Evolutionary conservation across 1,140 invertebrate genomes (phyloP).

Genomic region (Mya arenaria): DNA sequence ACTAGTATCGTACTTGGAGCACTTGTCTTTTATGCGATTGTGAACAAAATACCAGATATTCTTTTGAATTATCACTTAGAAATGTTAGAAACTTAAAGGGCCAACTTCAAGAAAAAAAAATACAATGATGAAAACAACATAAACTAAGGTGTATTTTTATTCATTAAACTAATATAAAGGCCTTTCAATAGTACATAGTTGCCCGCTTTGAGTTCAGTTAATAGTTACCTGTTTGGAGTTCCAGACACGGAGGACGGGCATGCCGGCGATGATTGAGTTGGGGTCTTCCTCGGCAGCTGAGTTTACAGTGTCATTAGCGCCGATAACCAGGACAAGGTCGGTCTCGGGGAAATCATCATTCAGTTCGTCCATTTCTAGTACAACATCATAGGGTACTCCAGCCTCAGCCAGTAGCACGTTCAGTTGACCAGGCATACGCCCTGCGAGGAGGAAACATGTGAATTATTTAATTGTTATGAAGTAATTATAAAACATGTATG

Average conservation of each 20-base stretch:
- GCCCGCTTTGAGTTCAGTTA: too few relatives aligned
- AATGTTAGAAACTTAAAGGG: neutral
- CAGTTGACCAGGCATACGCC: conserved; percentile 94
- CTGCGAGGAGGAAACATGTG: conserved; percentile 79
- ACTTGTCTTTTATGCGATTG: neutral
- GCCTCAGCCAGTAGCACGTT: conserved; percentile 96
- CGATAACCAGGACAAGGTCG: conserved; percentile 93
- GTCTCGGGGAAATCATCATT: conserved; percentile 93
- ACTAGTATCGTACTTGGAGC: neutral
- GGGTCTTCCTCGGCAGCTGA: conserved; percentile 95
- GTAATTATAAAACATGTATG: too few relatives aligned
- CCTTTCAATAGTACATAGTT: too few relatives aligned
- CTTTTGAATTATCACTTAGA: neutral
- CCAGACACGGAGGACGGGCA: neutral
- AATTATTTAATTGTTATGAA: too few relatives aligned
- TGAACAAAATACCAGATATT: neutral
- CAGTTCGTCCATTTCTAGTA: conserved; percentile 96
- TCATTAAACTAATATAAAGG: too few relatives aligned
- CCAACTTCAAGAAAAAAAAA: neutral
- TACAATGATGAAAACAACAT: neutral
- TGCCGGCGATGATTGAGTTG: conserved; percentile 84
- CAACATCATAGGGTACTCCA: conserved; percentile 94
- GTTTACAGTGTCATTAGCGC: conserved; percentile 96
- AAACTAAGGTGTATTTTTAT: neutral
- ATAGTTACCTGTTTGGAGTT: neutral